Percentiles rank a stretch among this genome's conserved stretches.
These are phyloP conservation scores for Polypedilum pembai DNA, from an alignment of 1,140 invertebrate genomes.

Conservation along the genomic window DNA sequence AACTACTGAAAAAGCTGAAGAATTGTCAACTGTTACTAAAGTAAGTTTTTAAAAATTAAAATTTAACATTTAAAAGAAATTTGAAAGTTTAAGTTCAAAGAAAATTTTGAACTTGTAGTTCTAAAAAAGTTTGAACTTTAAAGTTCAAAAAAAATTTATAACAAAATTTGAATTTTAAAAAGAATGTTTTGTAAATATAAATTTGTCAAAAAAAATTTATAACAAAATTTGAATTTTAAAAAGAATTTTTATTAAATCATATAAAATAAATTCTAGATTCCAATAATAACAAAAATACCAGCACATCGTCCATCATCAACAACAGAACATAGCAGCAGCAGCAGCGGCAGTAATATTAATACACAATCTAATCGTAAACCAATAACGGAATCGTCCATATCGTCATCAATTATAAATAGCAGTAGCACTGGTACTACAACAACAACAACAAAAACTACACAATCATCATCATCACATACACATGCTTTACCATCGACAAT, in stretches of 20 bases:
- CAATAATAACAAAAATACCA: conserved; percentile 29
- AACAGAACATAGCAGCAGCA: conserved; percentile 32
- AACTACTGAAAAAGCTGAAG: conserved; percentile 36
- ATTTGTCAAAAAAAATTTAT: too few relatives aligned
- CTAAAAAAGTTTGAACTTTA: too few relatives aligned
- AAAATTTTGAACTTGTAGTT: too few relatives aligned
- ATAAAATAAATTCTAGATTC: too few relatives aligned
- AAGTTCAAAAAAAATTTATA: too few relatives aligned
- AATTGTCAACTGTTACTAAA: background rate
- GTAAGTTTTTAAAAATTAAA: too few relatives aligned
- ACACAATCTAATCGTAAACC: conserved; percentile 27
- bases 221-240: too few relatives aligned
- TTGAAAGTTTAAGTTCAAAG: too few relatives aligned
- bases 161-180: too few relatives aligned
- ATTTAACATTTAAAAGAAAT: too few relatives aligned
- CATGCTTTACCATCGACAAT: conserved; percentile 32
- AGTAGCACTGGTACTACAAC: conserved; percentile 33
- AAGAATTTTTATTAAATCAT: too few relatives aligned
- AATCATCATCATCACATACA: conserved; percentile 34
- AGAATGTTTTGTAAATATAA: too few relatives aligned
- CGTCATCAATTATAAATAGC: conserved; percentile 30
- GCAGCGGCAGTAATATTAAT: conserved; percentile 32
- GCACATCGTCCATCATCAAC: conserved; percentile 31
- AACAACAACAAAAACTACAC: conserved; percentile 33
- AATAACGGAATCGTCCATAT: conserved; percentile 31